A percentile compares a stretch with the other conserved stretches of the same genome.
phyloP scores from a whole-genome alignment of 2,888 invertebrate species.

The Cataglyphis cursor region DNA sequence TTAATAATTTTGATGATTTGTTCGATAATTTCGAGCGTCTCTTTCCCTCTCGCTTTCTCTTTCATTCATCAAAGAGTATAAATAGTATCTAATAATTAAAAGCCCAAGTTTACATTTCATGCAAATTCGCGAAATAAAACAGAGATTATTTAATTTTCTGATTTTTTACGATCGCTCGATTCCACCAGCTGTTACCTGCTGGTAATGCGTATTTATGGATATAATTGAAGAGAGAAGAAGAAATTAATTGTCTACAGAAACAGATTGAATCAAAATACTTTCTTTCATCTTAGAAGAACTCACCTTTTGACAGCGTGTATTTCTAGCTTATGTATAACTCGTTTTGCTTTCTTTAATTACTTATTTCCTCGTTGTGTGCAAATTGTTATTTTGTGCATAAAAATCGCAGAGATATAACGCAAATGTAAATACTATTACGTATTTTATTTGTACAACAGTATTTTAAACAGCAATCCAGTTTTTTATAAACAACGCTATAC shows the following conservation, averaged over 20 bases:
- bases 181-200: conserved; percentile 14
- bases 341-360: conserved; percentile 9
- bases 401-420: neutral
- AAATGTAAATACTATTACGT: neutral
- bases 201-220: conserved; percentile 3
- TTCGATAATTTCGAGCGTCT: neutral
- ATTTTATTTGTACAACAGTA: neutral
- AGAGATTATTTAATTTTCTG: conserved; percentile 18
- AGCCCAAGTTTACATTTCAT: neutral
- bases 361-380: neutral
- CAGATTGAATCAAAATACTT: conserved; percentile 15
- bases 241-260: conserved; percentile 26
- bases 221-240: conserved; percentile 20
- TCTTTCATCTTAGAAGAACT: neutral
- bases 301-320: neutral
- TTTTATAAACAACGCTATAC: neutral
- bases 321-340: conserved; percentile 8
- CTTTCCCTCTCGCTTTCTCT: neutral
- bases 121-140: conserved; percentile 6
- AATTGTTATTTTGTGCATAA: neutral
- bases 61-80: neutral
- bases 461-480: neutral
- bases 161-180: neutral
- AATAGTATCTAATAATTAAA: neutral
- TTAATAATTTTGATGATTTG: neutral